Percentiles rank a stretch among this genome's conserved stretches.
These are phyloP conservation scores for Labeo catla DNA, from an alignment of 2,113 vertebrate species.

Conservation along the genomic window DNA sequence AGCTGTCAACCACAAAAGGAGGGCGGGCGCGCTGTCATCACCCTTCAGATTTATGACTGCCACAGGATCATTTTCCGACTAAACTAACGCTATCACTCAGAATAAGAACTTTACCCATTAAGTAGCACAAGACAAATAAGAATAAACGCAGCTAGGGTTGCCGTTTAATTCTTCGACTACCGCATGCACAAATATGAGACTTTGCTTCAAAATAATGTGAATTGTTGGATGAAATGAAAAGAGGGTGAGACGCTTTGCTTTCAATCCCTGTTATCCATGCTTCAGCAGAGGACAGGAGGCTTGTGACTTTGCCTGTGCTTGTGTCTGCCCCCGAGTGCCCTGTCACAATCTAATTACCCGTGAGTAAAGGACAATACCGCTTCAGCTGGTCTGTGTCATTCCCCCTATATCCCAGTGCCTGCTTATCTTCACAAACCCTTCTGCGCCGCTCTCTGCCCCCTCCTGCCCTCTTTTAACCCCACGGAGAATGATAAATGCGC, in stretches of 20 bases:
- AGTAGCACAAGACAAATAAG: neutral
- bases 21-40: slow-evolving; percentile 48
- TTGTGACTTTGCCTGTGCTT: slow-evolving; percentile 66
- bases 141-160: neutral
- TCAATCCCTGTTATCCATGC: slow-evolving; percentile 32
- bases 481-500: slow-evolving; percentile 76
- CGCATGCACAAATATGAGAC: neutral
- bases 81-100: slow-evolving; percentile 51
- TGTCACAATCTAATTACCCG: slow-evolving; percentile 79
- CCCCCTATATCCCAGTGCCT: slow-evolving; percentile 71
- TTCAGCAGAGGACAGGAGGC: slow-evolving; percentile 48
- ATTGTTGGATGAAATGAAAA: slow-evolving; percentile 24
- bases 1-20: slow-evolving; percentile 40
- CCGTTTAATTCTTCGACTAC: neutral
- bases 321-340: slow-evolving; percentile 70
- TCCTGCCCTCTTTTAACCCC: slow-evolving; percentile 40
- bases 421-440: slow-evolving; percentile 79
- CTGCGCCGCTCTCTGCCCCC: slow-evolving; percentile 63
- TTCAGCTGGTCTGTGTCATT: slow-evolving; percentile 81
- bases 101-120: neutral
- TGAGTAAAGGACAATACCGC: slow-evolving; percentile 81
- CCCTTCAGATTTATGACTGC: slow-evolving; percentile 48
- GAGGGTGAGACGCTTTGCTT: slow-evolving; percentile 5
- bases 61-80: slow-evolving; percentile 51
- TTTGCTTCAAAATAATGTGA: neutral